Percentiles rank a stretch among this genome's conserved stretches.
These are phyloP conservation scores for Meteorus sp. DNA, from an alignment of 1,140 invertebrate species.

Conservation along the genomic window DNA sequence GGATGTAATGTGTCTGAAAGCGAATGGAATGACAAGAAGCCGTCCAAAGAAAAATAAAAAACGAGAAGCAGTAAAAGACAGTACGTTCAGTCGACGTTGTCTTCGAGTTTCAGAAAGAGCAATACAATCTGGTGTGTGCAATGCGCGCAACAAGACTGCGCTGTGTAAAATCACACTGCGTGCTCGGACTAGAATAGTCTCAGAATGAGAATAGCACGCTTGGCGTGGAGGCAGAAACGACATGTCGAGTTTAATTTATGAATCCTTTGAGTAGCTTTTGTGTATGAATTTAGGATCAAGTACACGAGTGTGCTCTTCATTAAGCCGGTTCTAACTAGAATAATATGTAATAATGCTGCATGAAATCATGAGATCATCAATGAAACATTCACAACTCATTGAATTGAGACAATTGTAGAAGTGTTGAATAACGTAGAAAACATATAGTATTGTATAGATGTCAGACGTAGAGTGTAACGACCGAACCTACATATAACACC, in stretches of 20 bases:
- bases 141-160: constrained; percentile 39
- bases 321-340: constrained; percentile 3
- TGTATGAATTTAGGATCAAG: too few species aligned
- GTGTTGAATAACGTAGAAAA: too few species aligned
- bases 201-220: constrained; percentile 45
- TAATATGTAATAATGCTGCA: too few species aligned
- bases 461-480: constrained; percentile 16
- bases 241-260: constrained; percentile 13
- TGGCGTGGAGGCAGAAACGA: constrained; percentile 5
- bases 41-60: constrained; percentile 1
- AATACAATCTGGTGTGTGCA: constrained; percentile 36
- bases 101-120: constrained; percentile 12
- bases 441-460: too few species aligned
- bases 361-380: neutral
- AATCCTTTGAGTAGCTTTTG: too few species aligned
- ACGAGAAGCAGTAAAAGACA: constrained; percentile 1
- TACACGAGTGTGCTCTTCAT: neutral
- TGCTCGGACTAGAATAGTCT: constrained; percentile 42
- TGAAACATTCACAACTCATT: neutral
- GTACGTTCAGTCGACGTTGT: too few species aligned
- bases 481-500: constrained; percentile 15
- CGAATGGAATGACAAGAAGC: constrained; percentile 16
- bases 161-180: constrained; percentile 28
- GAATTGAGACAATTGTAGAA: too few species aligned
- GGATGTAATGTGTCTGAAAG: neutral